These are phyloP conservation scores for Arrhamphus sclerolepis DNA, from an alignment of 2,797 vertebrate genomes.

Conservation along the genomic window DNA sequence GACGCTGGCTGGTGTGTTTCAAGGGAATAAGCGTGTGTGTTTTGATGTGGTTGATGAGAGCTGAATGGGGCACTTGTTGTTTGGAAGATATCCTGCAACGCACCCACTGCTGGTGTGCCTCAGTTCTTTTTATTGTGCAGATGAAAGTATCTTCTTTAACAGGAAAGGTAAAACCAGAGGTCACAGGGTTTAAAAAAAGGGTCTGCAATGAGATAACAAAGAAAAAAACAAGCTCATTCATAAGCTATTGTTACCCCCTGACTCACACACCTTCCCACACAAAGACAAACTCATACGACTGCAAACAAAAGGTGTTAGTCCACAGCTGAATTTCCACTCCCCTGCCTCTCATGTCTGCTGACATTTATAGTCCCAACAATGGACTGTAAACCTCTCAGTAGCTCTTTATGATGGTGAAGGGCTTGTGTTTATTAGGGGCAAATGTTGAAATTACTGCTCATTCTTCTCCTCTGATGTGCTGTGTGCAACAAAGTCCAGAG, in stretches of 20 bases:
- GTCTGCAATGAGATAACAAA: slow-evolving; percentile 26
- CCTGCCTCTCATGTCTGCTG: slow-evolving; percentile 21
- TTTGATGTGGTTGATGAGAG: slow-evolving; percentile 53
- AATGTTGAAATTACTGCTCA: slow-evolving; percentile 50
- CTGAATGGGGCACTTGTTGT: slow-evolving; percentile 56
- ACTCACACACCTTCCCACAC: neutral
- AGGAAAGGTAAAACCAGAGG: slow-evolving; percentile 27
- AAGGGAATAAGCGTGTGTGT: slow-evolving; percentile 39
- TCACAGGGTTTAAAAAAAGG: neutral
- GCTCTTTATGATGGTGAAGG: slow-evolving; percentile 60
- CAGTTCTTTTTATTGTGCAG: slow-evolving; percentile 17
- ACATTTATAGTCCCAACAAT: slow-evolving; percentile 62
- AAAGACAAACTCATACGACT: slow-evolving; percentile 4
- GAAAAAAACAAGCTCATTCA: slow-evolving; percentile 20
- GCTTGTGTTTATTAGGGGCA: slow-evolving; percentile 61
- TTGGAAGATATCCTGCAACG: slow-evolving; percentile 37
- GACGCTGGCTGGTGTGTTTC: slow-evolving; percentile 35
- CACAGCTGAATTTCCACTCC: neutral
- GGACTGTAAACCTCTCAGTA: slow-evolving; percentile 58
- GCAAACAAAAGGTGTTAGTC: slow-evolving; percentile 15
- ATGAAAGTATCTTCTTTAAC: slow-evolving; percentile 30
- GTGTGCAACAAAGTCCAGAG: slow-evolving; percentile 79
- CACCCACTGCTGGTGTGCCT: slow-evolving; percentile 33
- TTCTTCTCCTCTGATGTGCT: slow-evolving; percentile 41
- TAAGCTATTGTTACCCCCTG: neutral